Evolutionary conservation across 35 echinoderm and acorn worm species (phyloP).

Genomic region (Ophiothrix spiculata): DNA sequence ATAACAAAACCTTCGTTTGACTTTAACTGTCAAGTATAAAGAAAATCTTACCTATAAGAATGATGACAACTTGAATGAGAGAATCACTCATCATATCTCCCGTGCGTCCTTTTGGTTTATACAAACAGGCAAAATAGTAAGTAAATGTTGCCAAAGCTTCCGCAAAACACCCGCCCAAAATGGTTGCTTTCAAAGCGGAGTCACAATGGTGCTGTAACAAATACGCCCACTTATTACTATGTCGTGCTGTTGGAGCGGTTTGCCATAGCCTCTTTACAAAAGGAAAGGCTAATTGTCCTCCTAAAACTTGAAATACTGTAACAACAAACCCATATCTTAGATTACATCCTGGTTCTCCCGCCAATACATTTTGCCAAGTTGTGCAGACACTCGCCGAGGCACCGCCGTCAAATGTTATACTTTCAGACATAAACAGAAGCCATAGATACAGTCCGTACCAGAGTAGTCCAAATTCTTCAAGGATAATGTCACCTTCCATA

Average conservation of each 20-base stretch:
- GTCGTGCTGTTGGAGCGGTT: conserved; percentile 55
- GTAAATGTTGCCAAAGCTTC: conserved; percentile 61
- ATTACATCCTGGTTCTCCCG: conserved; percentile 15
- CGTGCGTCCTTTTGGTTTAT: conserved; percentile 36
- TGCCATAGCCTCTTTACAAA: conserved; percentile 78
- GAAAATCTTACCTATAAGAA: conserved; percentile 40
- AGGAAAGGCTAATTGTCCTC: conserved; percentile 78
- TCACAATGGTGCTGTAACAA: conserved; percentile 69
- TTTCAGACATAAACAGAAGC: conserved; percentile 64
- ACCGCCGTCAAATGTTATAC: conserved; percentile 84
- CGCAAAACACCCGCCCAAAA: conserved; percentile 47
- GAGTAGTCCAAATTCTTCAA: conserved; percentile 74
- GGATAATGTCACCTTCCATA: conserved; percentile 83
- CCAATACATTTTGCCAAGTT: conserved; percentile 59
- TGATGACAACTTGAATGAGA: conserved; percentile 43
- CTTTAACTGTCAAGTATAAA: no score
- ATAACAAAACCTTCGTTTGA: no score
- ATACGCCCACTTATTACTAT: conserved; percentile 46
- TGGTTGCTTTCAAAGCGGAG: conserved; percentile 52
- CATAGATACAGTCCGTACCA: conserved; percentile 81
- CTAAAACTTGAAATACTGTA: conserved; percentile 53
- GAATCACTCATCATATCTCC: conserved; percentile 41
- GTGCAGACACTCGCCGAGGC: conserved; percentile 72
- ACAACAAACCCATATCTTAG: not conserved
- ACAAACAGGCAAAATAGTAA: conserved; percentile 40